Evolutionary conservation across 2,113 vertebrate species (phyloP), one percentile per base, ranked within the genome.

Genomic region (Hippolais icterina): DNA sequence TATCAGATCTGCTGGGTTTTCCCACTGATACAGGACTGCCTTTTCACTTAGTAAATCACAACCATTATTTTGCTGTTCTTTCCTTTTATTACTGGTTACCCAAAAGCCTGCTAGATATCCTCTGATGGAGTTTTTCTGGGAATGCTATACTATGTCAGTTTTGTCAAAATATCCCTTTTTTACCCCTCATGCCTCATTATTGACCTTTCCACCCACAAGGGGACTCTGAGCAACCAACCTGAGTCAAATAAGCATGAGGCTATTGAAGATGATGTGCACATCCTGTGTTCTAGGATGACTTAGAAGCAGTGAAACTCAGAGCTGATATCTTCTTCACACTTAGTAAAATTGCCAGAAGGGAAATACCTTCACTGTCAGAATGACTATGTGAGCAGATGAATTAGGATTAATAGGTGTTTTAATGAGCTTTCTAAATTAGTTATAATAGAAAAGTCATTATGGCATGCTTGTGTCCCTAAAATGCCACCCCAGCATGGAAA

Each of bases 321-420:
- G 27, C 61, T 78, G 81, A 10, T 91, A 63, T 35, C 75, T 94
- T 95, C 56, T 46, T 87, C 6, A 5, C 44, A 79, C 69, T 93
- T 87, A 88, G 87, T 90, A 94, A 94, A 91, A 91, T 33, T 75
- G 46, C 52, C 53, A 31, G 60, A 93, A 96, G 88, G 96, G 83
- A 96, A 81, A 87, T 86, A 94, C 41, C 49, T 92, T 96, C 80
- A 78, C 70, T 80, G n/a, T 95, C 83, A 88, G 61, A 91, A 94
- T 90, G 94, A 89, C 76, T 81, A 75, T 92, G 81, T 66, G 60
- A 96, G 83, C 8, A n/a, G 78, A 75, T 94, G 89, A 91, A 96
- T 94, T 80, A 95, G 93, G 93, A 93, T 83, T 89, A 69, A 82
- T 82, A 72, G 78, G 78, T 46, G 75, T 74, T 94, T 92, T 41